These are phyloP conservation scores for Thunnus thynnus DNA, from an alignment of 2,113 vertebrate genomes.

Conservation along the genomic window DNA sequence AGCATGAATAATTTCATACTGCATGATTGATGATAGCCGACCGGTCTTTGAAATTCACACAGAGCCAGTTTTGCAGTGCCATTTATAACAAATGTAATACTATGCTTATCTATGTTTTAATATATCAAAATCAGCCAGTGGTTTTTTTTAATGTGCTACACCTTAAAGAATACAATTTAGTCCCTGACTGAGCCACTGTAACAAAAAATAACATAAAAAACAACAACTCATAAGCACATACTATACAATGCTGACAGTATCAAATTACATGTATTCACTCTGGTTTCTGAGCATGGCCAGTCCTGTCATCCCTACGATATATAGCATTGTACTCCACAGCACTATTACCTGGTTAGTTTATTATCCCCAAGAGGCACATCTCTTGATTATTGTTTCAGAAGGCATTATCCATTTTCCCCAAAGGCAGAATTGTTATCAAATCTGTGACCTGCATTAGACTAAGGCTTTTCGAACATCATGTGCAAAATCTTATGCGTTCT, in stretches of 20 bases:
- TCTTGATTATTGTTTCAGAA: slow-evolving; percentile 76
- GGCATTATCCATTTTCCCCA: slow-evolving; percentile 60
- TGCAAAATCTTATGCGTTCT: slow-evolving; percentile 78
- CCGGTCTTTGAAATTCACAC: slow-evolving; percentile 48
- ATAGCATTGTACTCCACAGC: slow-evolving; percentile 60
- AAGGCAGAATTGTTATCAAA: slow-evolving; percentile 71
- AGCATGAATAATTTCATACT: slow-evolving; percentile 58
- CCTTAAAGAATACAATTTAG: slow-evolving; percentile 57
- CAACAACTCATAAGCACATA: slow-evolving; percentile 42
- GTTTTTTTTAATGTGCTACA: slow-evolving; percentile 68
- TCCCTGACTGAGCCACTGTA: slow-evolving; percentile 64
- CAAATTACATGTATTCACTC: slow-evolving; percentile 43
- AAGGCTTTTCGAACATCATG: slow-evolving; percentile 79
- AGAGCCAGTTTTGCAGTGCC: slow-evolving; percentile 50
- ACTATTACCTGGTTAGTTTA: slow-evolving; percentile 71
- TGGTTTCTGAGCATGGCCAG: slow-evolving; percentile 47
- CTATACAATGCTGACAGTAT: slow-evolving; percentile 54
- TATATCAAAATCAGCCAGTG: slow-evolving; percentile 66
- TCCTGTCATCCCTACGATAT: slow-evolving; percentile 57
- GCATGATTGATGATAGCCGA: slow-evolving; percentile 52
- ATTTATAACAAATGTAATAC: slow-evolving; percentile 67
- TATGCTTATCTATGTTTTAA: slow-evolving; percentile 54
- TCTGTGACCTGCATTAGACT: slow-evolving; percentile 63
- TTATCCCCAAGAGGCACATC: slow-evolving; percentile 73
- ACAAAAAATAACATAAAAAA: slow-evolving; percentile 31